Percentiles rank a stretch among this genome's conserved stretches.
Conservation (phyloP, 2,888 invertebrate genomes). For the Agrotis segetum region DNA sequence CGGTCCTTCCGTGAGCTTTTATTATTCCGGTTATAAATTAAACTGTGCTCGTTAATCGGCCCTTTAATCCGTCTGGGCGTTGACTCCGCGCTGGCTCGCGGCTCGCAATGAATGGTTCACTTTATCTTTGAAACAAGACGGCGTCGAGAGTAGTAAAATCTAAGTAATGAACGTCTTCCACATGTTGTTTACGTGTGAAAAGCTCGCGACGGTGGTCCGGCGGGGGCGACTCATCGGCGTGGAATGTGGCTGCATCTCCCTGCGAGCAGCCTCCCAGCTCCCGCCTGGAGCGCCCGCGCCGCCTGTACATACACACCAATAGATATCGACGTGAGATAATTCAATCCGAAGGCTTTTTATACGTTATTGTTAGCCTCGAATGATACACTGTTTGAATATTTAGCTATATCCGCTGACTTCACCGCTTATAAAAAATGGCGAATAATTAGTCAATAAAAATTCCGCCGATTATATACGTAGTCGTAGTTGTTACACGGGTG, state of each 20-base stretch:
- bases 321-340: constrained; percentile 86
- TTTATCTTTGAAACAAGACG: constrained; percentile 72
- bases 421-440: constrained; percentile 88
- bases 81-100: constrained; percentile 80
- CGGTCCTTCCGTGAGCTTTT: constrained; percentile 84
- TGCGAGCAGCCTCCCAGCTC: constrained; percentile 70
- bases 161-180: constrained; percentile 74
- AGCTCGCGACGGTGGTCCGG: constrained; percentile 71
- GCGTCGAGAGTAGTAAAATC: constrained; percentile 77
- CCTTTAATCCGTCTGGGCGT: constrained; percentile 90
- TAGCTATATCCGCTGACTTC: constrained; percentile 91
- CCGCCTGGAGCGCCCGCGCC: constrained; percentile 33
- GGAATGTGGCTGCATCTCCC: constrained; percentile 85
- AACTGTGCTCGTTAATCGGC: constrained; percentile 87
- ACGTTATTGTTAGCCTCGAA: constrained; percentile 88
- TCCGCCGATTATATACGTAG: constrained; percentile 88
- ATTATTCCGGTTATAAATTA: constrained; percentile 90
- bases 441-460: constrained; percentile 91
- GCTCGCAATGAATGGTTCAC: constrained; percentile 73
- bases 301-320: constrained; percentile 58
- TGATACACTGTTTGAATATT: constrained; percentile 91
- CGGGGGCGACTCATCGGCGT: constrained; percentile 80
- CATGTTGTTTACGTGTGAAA: constrained; percentile 77
- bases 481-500: constrained; percentile 87
- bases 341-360: constrained; percentile 81